Conservation (phyloP, 2,888 invertebrate genomes). For the Deilephila porcellus region DNA sequence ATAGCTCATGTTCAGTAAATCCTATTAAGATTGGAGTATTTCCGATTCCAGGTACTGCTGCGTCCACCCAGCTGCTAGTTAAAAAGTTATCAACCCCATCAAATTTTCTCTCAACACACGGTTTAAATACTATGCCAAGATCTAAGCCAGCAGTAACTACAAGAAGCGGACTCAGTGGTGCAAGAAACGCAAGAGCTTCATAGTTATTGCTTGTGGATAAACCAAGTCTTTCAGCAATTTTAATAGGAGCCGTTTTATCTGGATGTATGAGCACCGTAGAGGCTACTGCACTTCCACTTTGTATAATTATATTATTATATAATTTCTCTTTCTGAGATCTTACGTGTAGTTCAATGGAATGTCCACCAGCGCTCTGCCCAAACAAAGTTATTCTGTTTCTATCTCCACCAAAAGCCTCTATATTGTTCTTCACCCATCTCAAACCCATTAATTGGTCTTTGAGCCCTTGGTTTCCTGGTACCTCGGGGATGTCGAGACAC, state of each 20-base stretch:
- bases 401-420: constrained; percentile 64
- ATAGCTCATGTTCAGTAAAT: constrained; percentile 46
- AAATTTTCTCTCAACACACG: constrained; percentile 53
- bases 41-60: constrained; percentile 42
- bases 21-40: constrained; percentile 51
- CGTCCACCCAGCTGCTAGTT: constrained; percentile 42
- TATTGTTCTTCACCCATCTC: constrained; percentile 62
- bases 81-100: constrained; percentile 51
- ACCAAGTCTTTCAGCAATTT: constrained; percentile 50
- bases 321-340: constrained; percentile 48
- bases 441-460: constrained; percentile 63
- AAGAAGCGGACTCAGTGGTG: constrained; percentile 41
- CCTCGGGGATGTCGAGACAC: constrained; percentile 61
- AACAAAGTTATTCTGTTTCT: constrained; percentile 55
- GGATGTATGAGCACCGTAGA: constrained; percentile 40
- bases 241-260: constrained; percentile 45
- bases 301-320: constrained; percentile 53
- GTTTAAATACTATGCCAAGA: constrained; percentile 40
- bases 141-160: constrained; percentile 46
- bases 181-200: constrained; percentile 52
- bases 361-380: constrained; percentile 63
- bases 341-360: constrained; percentile 58
- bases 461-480: constrained; percentile 66
- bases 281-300: constrained; percentile 51
- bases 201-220: constrained; percentile 42